phyloP scores from a whole-genome alignment of 2,113 vertebrate genomes.

The Anser cygnoides region DNA sequence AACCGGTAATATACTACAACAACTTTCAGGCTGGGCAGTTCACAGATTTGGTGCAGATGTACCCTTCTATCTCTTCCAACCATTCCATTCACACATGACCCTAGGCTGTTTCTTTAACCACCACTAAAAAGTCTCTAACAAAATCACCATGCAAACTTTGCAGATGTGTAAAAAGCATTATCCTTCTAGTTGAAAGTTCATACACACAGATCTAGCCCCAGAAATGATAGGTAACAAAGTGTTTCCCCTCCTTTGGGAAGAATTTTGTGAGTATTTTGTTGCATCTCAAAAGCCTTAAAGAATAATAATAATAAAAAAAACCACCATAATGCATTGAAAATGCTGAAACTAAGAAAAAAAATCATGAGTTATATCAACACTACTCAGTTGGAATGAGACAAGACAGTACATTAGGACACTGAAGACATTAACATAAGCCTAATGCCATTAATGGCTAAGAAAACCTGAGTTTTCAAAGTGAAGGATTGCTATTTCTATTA shows the following conservation, averaged over 20 bases:
- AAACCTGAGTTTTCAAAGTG: background rate
- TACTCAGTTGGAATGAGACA: accelerated
- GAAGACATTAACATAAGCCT: background rate
- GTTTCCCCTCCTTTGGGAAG: background rate
- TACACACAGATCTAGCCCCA: background rate
- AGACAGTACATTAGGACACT: background rate
- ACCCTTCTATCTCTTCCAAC: background rate
- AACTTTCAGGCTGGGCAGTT: background rate
- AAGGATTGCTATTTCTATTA: background rate
- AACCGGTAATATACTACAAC: background rate
- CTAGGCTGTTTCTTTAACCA: background rate
- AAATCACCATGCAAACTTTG: background rate
- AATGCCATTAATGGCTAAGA: background rate
- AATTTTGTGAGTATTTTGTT: background rate
- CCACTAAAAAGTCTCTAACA: background rate
- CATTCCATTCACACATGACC: too few species aligned
- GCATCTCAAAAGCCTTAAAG: background rate
- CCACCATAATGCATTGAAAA: background rate
- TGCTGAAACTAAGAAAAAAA: background rate
- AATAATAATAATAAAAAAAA: background rate
- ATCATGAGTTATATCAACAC: background rate
- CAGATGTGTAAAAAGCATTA: background rate
- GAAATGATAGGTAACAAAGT: background rate
- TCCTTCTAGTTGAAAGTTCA: background rate
- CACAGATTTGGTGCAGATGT: background rate